A percentile compares a stretch with the other conserved stretches of the same genome.
These are phyloP conservation scores for Ploceus nigricollis DNA, from an alignment of 2,113 vertebrate species.

Conservation along the genomic window DNA sequence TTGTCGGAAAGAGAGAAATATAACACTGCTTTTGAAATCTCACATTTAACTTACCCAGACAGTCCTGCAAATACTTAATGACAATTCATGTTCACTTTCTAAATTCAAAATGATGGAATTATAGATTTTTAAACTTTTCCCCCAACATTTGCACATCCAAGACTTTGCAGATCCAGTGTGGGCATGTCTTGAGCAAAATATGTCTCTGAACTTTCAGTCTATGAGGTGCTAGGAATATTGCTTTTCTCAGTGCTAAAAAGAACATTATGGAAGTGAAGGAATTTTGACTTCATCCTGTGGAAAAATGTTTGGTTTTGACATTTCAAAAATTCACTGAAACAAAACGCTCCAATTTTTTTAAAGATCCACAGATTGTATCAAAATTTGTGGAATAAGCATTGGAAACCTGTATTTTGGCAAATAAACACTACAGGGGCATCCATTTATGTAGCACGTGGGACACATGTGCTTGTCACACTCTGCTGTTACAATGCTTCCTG, in stretches of 20 bases:
- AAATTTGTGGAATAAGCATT: not conserved
- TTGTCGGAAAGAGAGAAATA: not conserved
- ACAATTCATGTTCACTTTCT: not conserved
- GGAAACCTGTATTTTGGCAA: not conserved
- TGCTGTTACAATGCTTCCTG: not conserved
- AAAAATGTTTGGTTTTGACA: not conserved
- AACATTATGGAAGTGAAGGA: not conserved
- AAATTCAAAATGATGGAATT: not conserved
- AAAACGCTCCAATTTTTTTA: rapidly evolving
- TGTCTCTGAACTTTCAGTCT: not conserved
- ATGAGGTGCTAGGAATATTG: not conserved
- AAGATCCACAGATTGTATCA: not conserved
- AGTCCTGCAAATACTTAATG: not conserved
- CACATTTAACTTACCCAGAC: not conserved
- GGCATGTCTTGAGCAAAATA: not conserved
- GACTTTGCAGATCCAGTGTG: not conserved
- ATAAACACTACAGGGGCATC: not conserved
- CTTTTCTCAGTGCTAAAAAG: not conserved
- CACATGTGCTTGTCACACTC: rapidly evolving
- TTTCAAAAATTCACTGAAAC: not conserved
- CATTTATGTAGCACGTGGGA: no score
- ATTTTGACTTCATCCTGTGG: not conserved
- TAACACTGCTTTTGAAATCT: not conserved
- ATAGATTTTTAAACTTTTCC: not conserved
- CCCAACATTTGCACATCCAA: not conserved